These are phyloP conservation scores for Lateolabrax maculatus DNA, from an alignment of 2,797 vertebrate genomes.

Conservation along the genomic window DNA sequence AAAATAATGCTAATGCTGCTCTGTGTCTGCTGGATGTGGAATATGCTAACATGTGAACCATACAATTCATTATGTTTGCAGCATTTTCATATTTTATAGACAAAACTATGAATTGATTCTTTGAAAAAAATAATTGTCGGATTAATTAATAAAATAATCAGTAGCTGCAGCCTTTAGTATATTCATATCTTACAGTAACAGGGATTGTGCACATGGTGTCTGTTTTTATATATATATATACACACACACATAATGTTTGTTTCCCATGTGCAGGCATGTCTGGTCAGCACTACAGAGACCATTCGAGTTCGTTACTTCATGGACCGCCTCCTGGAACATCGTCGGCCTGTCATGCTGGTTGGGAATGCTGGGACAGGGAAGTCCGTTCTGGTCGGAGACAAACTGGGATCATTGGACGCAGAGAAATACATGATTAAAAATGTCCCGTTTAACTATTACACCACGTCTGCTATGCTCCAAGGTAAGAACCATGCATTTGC, in stretches of 20 bases:
- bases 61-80: no score
- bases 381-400: conserved; percentile 91
- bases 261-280: conserved; percentile 85
- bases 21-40: no score
- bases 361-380: conserved; percentile 93
- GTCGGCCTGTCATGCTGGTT: conserved; percentile 92
- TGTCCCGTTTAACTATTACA: conserved; percentile 96
- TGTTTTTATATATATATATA: background rate
- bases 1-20: no score
- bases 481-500: conserved; percentile 78
- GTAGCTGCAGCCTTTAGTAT: background rate
- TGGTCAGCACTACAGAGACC: conserved; percentile 94
- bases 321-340: conserved; percentile 88
- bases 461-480: conserved; percentile 96
- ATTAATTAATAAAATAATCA: background rate
- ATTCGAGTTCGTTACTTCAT: conserved; percentile 91
- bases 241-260: no score
- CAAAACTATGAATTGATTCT: no score
- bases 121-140: background rate
- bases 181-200: background rate
- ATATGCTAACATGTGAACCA: no score
- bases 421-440: conserved; percentile 92
- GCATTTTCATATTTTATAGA: no score
- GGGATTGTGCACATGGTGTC: background rate
- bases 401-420: conserved; percentile 86